Conservation (phyloP, 2,797 vertebrate species). For the Hephaestus fuliginosus region DNA sequence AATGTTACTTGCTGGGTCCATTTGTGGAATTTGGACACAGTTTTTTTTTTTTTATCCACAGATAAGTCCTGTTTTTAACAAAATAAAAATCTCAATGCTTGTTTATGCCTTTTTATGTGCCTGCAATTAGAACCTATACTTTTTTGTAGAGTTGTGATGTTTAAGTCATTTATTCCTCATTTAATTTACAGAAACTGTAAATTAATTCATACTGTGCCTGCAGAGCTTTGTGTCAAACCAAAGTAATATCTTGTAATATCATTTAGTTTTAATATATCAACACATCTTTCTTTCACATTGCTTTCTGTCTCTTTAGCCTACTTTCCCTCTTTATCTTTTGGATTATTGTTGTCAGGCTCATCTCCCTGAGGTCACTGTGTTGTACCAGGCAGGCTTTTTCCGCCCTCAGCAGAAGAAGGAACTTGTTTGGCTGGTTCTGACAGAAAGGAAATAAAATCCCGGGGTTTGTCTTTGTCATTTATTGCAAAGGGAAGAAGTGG, state of each 20-base stretch:
- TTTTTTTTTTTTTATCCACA: slow-evolving; percentile 43
- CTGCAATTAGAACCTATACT: neutral
- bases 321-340: slow-evolving; percentile 47
- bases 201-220: neutral
- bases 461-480: slow-evolving; percentile 76
- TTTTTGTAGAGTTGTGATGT: neutral
- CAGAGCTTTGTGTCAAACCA: neutral
- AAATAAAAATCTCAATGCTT: slow-evolving; percentile 68
- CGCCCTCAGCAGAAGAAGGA: slow-evolving; percentile 73
- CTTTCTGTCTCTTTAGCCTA: slow-evolving; percentile 39
- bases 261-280: neutral
- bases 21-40: slow-evolving; percentile 51
- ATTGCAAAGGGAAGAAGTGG: slow-evolving; percentile 55
- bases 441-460: slow-evolving; percentile 86
- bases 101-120: slow-evolving; percentile 36
- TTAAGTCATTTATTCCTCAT: neutral
- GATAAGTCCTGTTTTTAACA: slow-evolving; percentile 71
- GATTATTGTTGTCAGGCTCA: slow-evolving; percentile 66
- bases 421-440: slow-evolving; percentile 87
- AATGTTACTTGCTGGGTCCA: slow-evolving; percentile 54
- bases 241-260: neutral
- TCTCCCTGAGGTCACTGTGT: slow-evolving; percentile 74
- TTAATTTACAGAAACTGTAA: neutral
- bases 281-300: neutral
- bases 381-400: slow-evolving; percentile 71